Conservation (phyloP, 1,140 invertebrate genomes). For the Sitophilus oryzae region DNA sequence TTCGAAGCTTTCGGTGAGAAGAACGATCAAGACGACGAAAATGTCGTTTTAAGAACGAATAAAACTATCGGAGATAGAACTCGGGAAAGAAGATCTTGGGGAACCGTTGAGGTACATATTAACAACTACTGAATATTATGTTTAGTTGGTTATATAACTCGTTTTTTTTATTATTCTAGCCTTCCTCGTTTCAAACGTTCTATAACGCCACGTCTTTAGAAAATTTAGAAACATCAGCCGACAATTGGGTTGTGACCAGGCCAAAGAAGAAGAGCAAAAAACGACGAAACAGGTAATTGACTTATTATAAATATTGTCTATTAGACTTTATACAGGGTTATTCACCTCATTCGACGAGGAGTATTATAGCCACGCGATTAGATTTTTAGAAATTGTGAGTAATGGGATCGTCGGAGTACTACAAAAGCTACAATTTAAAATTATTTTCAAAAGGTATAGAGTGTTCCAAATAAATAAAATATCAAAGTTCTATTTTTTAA, state of each 20-base stretch:
- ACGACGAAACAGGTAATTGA: constrained; percentile 42
- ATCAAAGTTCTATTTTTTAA: too few relatives aligned
- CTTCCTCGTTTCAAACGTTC: constrained; percentile 39
- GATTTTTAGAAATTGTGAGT: too few relatives aligned
- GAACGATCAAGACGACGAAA: constrained; percentile 24
- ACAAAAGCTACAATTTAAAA: too few relatives aligned
- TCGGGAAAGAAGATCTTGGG: constrained; percentile 55
- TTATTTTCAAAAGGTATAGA: too few relatives aligned
- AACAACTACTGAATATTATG: too few relatives aligned
- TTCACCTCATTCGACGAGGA: too few relatives aligned
- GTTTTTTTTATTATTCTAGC: constrained; percentile 16
- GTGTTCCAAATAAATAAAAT: too few relatives aligned
- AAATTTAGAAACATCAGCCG: constrained; percentile 45
- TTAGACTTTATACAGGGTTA: too few relatives aligned
- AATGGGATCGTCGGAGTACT: too few relatives aligned
- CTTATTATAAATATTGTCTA: not conserved
- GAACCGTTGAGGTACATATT: constrained; percentile 51
- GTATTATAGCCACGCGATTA: too few relatives aligned
- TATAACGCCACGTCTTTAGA: constrained; percentile 43
- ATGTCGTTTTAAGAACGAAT: constrained; percentile 32
- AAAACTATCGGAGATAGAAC: constrained; percentile 41
- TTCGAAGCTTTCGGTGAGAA: constrained; percentile 31
- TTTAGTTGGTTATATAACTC: too few relatives aligned
- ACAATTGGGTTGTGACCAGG: constrained; percentile 67
- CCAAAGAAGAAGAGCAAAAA: constrained; percentile 67